Base-by-base conservation (phyloP, 2,113 vertebrate genomes). In the Centropus unirufus region DNA sequence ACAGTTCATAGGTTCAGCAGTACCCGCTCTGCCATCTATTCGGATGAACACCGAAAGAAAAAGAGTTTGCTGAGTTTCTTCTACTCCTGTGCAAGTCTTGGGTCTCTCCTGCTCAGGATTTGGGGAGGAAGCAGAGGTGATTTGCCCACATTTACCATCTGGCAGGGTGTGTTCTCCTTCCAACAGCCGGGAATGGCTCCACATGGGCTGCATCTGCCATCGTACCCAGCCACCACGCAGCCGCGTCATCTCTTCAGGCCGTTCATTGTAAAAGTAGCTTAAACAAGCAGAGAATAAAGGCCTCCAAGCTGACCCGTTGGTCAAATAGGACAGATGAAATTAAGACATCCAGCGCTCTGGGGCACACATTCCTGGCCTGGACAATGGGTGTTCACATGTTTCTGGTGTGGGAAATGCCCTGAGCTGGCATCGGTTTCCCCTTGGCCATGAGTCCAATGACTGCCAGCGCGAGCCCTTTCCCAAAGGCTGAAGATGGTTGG, bases 391-490 rank as follows among this genome's bases (percentile, higher is more conserved):
- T 55, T 69, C 59, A 34, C 11, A 20, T 10, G 1, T 18, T 49
- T 19, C 61, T 2, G 1, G 5, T 0, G 0, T 9, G 54, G 34
- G 59, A 62, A 49, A 68, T 8, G 22, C 72, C 83, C 64, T 10
- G 58, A 6, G 1, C 1, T 63, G 57, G 87, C 83, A 68, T 74
- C 81, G 12, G 63, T 58, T 77, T 91, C 64, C 76, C 90, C 64
- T 21, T 4, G 57, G 61, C 69, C 49, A 14, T 1, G 32, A 62
- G 13, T 9, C 24, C 58, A 8, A 0, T 0, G 18, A 5, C 51
- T n/a, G n/a, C 51, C 39, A 40, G 14, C 14, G 13, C 2, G 0
- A 69, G 44, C 46, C 34, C 15, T 11, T 11, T 52, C 32, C 66
- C 61, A 36, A 29, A 34, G 62, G 62, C 47, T 75, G 83, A 6